Conservation (phyloP, 2,888 invertebrate genomes). For the Himalopsyche kuldschensis region DNA sequence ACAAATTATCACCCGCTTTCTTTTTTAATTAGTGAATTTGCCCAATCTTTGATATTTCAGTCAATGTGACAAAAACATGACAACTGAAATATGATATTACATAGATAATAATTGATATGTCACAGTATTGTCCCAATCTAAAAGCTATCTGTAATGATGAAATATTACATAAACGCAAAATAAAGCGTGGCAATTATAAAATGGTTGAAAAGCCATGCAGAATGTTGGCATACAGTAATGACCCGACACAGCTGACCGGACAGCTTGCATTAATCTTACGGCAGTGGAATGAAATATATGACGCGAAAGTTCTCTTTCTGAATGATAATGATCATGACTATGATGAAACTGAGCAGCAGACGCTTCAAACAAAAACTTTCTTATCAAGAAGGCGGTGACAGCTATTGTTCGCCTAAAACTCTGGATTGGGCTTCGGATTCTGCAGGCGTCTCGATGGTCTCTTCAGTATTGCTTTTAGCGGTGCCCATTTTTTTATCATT, state of each 20-base stretch:
- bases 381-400: background rate
- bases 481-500: background rate
- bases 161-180: no score
- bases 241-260: background rate
- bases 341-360: background rate
- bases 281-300: background rate
- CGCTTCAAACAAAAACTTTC: background rate
- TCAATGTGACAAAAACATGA: no score
- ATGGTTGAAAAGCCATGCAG: background rate
- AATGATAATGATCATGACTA: background rate
- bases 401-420: background rate
- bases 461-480: background rate
- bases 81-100: no score
- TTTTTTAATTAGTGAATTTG: no score
- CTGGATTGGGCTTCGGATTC: background rate
- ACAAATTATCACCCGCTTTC: no score
- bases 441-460: background rate
- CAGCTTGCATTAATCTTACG: background rate
- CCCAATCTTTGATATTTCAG: no score
- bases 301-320: background rate
- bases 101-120: no score
- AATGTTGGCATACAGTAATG: background rate
- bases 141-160: no score
- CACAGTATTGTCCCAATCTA: no score
- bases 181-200: no score